Percentiles rank a stretch among this genome's conserved stretches.
Conservation (phyloP, 2,113 vertebrate species). For the Carassius auratus region DNA sequence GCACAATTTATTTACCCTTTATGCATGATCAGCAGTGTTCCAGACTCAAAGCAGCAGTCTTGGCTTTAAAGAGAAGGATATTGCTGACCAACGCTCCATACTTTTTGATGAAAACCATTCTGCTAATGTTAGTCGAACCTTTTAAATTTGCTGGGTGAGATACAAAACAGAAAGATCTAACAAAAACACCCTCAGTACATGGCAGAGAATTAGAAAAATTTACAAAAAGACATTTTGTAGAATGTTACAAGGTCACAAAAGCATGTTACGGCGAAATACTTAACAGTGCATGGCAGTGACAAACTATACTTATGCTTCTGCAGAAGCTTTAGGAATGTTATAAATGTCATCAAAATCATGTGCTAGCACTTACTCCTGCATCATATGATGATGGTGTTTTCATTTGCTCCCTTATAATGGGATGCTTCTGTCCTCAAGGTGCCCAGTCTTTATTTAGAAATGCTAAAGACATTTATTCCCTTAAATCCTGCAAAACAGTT, state of each 20-base stretch:
- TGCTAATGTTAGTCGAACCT: conserved; percentile 10
- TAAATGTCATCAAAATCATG: conserved; percentile 46
- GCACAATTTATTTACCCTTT: conserved; percentile 38
- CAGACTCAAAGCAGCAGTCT: not conserved
- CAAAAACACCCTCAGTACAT: not conserved
- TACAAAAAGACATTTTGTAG: conserved; percentile 4
- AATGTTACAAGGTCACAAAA: conserved; percentile 9
- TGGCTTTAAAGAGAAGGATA: not conserved
- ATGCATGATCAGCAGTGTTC: conserved; percentile 54
- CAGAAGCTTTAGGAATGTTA: conserved; percentile 39
- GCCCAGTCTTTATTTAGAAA: not conserved
- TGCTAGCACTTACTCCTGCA: conserved; percentile 6
- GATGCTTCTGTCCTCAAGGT: not conserved
- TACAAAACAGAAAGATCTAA: not conserved
- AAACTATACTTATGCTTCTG: conserved; percentile 39
- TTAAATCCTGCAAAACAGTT: conserved; percentile 10
- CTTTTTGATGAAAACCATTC: not conserved
- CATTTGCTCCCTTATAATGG: conserved; percentile 12
- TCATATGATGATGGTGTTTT: conserved; percentile 18
- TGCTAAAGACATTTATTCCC: not conserved
- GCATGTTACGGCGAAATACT: not conserved
- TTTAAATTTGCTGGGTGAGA: not conserved
- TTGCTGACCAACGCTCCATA: not conserved
- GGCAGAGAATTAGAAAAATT: not conserved
- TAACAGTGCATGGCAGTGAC: conserved; percentile 37